Base-by-base conservation (phyloP, 2,797 vertebrate species). In the Microctenopoma steveboyesi region DNA sequence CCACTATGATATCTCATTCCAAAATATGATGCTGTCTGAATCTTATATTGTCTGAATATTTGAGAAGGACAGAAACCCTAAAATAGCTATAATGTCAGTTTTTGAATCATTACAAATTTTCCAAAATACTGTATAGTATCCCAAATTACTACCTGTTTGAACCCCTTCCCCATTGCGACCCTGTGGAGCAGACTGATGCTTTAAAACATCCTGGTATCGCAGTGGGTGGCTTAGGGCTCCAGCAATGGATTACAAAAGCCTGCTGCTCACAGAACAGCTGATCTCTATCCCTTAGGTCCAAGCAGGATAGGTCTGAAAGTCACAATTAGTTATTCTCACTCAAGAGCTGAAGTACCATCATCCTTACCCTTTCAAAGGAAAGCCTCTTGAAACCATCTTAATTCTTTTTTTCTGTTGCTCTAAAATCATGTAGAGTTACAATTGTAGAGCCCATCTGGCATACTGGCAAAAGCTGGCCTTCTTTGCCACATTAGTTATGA, bases 311-410 rank as follows among this genome's bases (percentile, higher is more conserved):
- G 48, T 81, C 71, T 71, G 82, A 86, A 88, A 88, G 72, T 76
- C 70, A 68, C 80, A 86, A 80, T 89, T 87, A 88, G 89, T 90
- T 83, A 85, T 71, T 80, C 57, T 83, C 76, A 82, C 77, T 90
- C 72, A 78, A 81, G 90, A 72, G 43, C 58, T 56, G 59, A 78
- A 77, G 78, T 69, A 73, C 72, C 64, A 62, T 76, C 74, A 74
- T 78, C 40, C 49, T 65, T 67, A 79, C 65, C 42, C 54, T 77
- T 86, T 86, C 69, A 72, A 76, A 79, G 69, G 64, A 69, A 79
- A 65, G 55, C 71, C 81, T 69, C 83, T 84, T 74, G 69, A 88
- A 89, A 79, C 68, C 68, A 62, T 77, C 76, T 79, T 70, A 73
- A 84, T 82, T 86, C 74, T 64, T 70, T 74, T 66, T 84, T 69